Evolutionary conservation across 1,140 invertebrate species (phyloP), one percentile per base, ranked within the genome.

Genomic region (Lordiphosa mommai): DNA sequence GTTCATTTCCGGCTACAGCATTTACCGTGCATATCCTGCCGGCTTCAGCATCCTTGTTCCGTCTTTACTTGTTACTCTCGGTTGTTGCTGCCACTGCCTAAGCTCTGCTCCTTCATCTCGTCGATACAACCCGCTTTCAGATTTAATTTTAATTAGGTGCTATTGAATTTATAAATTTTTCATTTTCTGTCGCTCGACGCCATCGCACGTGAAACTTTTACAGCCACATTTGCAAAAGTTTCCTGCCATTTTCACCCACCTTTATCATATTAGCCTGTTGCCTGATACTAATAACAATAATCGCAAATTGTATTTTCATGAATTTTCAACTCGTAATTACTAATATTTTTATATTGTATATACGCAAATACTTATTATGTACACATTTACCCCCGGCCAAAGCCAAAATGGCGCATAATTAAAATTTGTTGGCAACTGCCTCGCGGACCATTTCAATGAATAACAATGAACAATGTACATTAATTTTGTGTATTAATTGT

Each of bases 111-210:
- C 55, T 61, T 20, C 14, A 12, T 12, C 10, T 53, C 61, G 69
- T 72, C 76, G 76, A 82, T 82, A 84, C 76, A 72, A 65, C 49
- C 63, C 84, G 72, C 68, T 84, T 77, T 84, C 64, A 65, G 77
- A 84, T 84, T 84, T 84, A 84, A 84, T 84, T 84, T 84, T 84
- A 84, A 84, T 84, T 84, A 84, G 77, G 61, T 84, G 77, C 77
- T 84, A 84, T 84, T 84, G 77, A 84, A 84, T 82, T 84, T 82
- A 84, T 84, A 82, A 69, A 82, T 77, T 84, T 84, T 84, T 84
- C 68, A 84, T 59, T 68, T 76, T 71, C 76, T 71, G 70, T 70
- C 69, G 61, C 49, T 50, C 7, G 46, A 17, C 9, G n/a, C 6
- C 61, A 32, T 64, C 46, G 47, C 53, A 67, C 65, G 66, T 57